Evolutionary conservation across 2,797 vertebrate genomes (phyloP).

Genomic region (Falco novaeseelandiae): DNA sequence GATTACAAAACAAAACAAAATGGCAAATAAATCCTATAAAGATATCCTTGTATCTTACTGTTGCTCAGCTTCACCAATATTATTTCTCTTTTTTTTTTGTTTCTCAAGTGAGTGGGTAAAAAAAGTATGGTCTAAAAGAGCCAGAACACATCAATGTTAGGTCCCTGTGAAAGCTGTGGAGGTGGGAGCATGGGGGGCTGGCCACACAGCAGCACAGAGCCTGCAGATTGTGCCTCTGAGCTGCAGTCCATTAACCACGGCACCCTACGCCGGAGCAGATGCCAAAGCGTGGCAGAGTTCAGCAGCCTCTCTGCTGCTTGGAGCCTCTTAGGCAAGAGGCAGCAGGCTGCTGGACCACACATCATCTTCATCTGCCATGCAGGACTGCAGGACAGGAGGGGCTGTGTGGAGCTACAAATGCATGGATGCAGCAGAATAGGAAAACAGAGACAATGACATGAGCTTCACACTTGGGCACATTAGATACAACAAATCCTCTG

Average conservation of each 20-base stretch:
- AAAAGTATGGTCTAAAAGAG: not conserved
- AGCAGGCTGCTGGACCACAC: not conserved
- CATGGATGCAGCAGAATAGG: not conserved
- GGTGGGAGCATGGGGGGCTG: not conserved
- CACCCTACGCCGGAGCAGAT: not conserved
- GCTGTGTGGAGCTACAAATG: not conserved
- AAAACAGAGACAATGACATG: not conserved
- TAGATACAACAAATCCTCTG: not conserved
- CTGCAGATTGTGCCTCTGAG: not conserved
- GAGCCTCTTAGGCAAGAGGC: not conserved
- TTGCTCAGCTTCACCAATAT: not conserved
- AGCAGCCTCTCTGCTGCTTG: not conserved
- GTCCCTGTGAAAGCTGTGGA: not conserved
- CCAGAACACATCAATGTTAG: not conserved
- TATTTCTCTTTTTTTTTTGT: not conserved
- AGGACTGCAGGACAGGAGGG: not conserved
- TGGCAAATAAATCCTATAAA: not conserved
- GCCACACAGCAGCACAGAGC: not conserved
- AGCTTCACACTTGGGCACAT: not conserved
- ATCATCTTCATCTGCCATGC: not conserved
- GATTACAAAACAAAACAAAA: not conserved
- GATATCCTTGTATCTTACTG: not conserved
- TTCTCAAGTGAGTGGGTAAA: not conserved
- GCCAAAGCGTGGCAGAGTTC: not conserved
- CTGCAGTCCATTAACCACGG: not conserved